Conservation (phyloP, 2,888 invertebrate species). For the Agriopis leucophaearia region DNA sequence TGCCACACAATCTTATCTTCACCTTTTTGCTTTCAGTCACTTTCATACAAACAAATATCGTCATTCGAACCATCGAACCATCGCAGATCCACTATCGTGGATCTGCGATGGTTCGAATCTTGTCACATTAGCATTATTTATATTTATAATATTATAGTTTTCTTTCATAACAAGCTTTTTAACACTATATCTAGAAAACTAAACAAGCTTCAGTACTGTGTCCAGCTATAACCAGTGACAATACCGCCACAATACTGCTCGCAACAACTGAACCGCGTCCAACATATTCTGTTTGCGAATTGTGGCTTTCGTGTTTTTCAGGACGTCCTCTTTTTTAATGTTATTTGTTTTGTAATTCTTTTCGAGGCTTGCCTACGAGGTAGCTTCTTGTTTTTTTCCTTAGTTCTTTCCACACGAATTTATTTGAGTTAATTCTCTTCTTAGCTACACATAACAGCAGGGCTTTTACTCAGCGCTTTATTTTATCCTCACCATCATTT, state of each 20-base stretch:
- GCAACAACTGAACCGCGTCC: constrained; percentile 76
- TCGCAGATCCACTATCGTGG: too few relatives aligned
- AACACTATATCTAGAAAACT: not conserved
- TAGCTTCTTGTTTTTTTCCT: constrained; percentile 11
- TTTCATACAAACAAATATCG: not conserved
- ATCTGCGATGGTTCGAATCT: too few relatives aligned
- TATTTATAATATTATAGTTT: too few relatives aligned
- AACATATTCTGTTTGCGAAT: constrained; percentile 81
- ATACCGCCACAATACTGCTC: constrained; percentile 68
- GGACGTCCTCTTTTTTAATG: constrained; percentile 63
- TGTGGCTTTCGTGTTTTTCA: constrained; percentile 72
- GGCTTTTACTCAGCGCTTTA: not conserved
- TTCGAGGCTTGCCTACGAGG: constrained; percentile 30
- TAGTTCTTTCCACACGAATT: constrained; percentile 1
- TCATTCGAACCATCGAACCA: too few relatives aligned
- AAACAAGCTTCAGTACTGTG: constrained; percentile 9
- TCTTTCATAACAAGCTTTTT: too few relatives aligned
- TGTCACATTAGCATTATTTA: too few relatives aligned
- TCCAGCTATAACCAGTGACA: constrained; percentile 12
- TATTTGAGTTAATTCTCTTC: not conserved
- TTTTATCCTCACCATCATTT: not conserved
- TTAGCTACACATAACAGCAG: not conserved
- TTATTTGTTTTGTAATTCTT: constrained; percentile 65
- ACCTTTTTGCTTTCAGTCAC: too few relatives aligned
- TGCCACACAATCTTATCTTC: too few relatives aligned